These are phyloP conservation scores for Acleris laterana DNA, from an alignment of 2,888 invertebrate species.

Conservation along the genomic window DNA sequence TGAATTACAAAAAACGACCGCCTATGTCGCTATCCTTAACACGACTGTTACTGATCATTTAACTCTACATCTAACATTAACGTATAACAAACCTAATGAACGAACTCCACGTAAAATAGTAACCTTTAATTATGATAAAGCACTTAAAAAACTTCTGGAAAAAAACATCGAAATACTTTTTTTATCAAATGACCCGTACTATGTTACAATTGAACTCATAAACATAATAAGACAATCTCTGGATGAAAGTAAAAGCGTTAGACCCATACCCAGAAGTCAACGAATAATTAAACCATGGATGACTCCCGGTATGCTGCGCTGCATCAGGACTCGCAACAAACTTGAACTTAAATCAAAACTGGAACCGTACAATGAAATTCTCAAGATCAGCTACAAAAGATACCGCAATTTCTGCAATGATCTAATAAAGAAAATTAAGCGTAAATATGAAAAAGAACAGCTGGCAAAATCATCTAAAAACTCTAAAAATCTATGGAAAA, in stretches of 20 bases:
- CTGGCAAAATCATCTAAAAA: background rate
- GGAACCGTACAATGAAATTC: background rate
- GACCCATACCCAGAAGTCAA: too few species aligned
- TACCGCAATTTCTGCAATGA: background rate
- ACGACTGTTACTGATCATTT: conserved; percentile 5
- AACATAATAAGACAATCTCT: too few species aligned
- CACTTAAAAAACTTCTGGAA: conserved; percentile 1
- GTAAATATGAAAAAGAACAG: background rate
- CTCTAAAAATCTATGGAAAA: background rate
- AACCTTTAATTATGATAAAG: conserved; percentile 1
- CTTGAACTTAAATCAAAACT: background rate
- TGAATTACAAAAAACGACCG: background rate
- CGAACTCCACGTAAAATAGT: background rate
- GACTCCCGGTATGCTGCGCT: too few species aligned
- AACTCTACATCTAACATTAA: background rate
- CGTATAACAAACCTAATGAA: background rate
- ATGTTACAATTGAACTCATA: background rate
- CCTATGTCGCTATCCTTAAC: background rate
- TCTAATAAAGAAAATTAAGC: background rate
- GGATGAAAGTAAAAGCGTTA: too few species aligned
- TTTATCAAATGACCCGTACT: background rate
- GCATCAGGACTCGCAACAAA: conserved; percentile 2
- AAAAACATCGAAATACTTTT: background rate
- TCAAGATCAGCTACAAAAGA: background rate
- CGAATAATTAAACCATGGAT: too few species aligned